Base-by-base conservation (phyloP, 2,888 invertebrate genomes). In the Xestia ashworthii region DNA sequence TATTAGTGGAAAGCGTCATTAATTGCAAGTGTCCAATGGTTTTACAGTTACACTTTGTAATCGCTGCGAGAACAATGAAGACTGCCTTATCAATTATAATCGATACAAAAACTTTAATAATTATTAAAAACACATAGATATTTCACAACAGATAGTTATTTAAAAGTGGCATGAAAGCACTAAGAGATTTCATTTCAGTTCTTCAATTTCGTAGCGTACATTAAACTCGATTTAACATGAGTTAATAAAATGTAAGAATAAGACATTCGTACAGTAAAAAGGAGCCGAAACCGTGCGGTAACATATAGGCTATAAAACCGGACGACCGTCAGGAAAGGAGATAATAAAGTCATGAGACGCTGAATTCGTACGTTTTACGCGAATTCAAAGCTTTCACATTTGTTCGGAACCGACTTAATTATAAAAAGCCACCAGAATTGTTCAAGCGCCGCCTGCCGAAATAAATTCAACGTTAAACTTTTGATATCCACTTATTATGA, bases 1-100 rank as follows among this genome's bases (percentile, higher is more conserved):
- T 58, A 87, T 87, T 71, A 80, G 76, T 74, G 64, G 84, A 87
- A 82, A 87, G 82, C 78, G 76, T 80, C 78, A 87, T 84, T 84
- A 80, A 84, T 84, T 78, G 75, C 53, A 53, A 77, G 68, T 76
- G 77, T 66, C 67, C 74, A 70, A 44, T 85, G 75, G 71, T 76
- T 78, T 74, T 77, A 76, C 70, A 44, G 53, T 68, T 71, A 83
- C 65, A 71, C 38, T 80, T 66, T 50, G 71, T 68, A 68, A 83
- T 68, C 64, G 64, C 46, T 32, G 38, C 46, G 64, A 71, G 67
- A 68, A 83, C 73, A 74, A 83, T 80, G 65, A 44, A 71, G 55
- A 68, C 32, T 79, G 58, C 41, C n/a, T 65, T 44, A 82, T 79
- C 70, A 62, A 46, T 80, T 48, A 67, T 46, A 64, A 68, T 64